Conservation (phyloP, 2,888 invertebrate genomes). For the Nowickia ferox region DNA sequence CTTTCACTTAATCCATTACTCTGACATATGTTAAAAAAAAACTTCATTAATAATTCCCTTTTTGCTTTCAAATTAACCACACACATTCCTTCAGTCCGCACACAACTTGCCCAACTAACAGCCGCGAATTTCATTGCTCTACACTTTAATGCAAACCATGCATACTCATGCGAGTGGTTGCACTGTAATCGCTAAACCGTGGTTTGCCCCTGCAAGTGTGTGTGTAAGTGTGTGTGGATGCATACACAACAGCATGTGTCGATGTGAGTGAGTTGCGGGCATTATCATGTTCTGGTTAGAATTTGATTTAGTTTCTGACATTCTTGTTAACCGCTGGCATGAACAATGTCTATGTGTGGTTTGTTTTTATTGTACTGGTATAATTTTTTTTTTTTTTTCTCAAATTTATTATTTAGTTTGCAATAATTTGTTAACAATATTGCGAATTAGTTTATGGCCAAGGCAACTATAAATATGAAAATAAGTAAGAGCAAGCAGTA, state of each 20-base stretch:
- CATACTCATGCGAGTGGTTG: constrained; percentile 39
- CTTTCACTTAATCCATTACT: constrained; percentile 31
- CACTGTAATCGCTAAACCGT: constrained; percentile 50
- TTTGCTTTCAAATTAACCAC: neutral
- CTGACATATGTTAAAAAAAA: neutral
- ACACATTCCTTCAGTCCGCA: neutral
- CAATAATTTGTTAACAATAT: constrained; percentile 42
- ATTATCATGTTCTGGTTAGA: constrained; percentile 60
- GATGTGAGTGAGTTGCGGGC: neutral
- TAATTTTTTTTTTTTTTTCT: constrained; percentile 12
- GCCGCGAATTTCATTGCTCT: constrained; percentile 19
- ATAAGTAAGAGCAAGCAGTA: neutral
- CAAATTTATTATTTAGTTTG: constrained; percentile 24
- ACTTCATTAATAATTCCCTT: constrained; percentile 33
- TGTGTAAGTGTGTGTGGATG: neutral
- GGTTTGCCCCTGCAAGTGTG: constrained; percentile 12
- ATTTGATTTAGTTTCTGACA: constrained; percentile 65
- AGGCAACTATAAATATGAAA: constrained; percentile 2
- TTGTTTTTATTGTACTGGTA: constrained; percentile 18
- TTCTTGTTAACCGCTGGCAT: constrained; percentile 56
- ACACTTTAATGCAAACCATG: constrained; percentile 42
- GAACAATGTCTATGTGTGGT: constrained; percentile 55
- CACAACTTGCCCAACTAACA: constrained; percentile 4
- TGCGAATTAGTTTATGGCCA: constrained; percentile 51
- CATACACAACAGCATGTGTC: no score